Evolutionary conservation across 2,888 invertebrate species (phyloP).

Genomic region (Ommatoiulus sabulosus): DNA sequence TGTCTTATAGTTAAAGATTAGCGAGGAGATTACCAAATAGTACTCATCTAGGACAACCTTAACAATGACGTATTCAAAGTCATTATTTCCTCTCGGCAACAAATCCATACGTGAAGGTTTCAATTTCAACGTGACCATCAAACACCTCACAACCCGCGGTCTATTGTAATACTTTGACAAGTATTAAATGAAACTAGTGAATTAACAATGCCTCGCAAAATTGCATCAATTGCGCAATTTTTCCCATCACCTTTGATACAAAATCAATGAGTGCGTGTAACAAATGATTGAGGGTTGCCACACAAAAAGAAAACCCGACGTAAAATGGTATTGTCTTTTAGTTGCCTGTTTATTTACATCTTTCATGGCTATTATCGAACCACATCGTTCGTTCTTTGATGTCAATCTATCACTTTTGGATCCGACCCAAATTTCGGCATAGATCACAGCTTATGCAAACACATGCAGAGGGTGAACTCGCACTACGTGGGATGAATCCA

Average conservation of each 20-base stretch:
- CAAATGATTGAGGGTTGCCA: not conserved
- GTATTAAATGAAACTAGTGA: not conserved
- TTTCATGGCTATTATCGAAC: constrained; percentile 24
- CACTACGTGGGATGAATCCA: constrained; percentile 31
- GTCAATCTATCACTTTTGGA: constrained; percentile 35
- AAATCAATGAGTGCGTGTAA: constrained; percentile 25
- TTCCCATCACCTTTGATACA: constrained; percentile 44
- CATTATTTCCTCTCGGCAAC: not conserved
- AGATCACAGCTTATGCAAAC: constrained; percentile 48
- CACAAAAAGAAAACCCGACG: not conserved
- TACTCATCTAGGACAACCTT: no score
- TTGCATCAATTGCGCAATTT: constrained; percentile 37
- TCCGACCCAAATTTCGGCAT: constrained; percentile 30
- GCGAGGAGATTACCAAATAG: no score
- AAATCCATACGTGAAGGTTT: not conserved
- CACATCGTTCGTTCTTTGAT: constrained; percentile 18
- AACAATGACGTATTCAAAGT: not conserved
- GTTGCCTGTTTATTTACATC: constrained; percentile 26
- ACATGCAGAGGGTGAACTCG: not conserved
- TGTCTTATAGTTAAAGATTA: no score
- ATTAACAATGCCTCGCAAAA: constrained; percentile 32
- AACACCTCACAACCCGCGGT: not conserved
- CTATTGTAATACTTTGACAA: constrained; percentile 10
- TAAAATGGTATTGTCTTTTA: constrained; percentile 7
- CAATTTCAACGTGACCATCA: not conserved